Conservation (phyloP, 2,797 vertebrate genomes). For the Coccyzus lansbergi region DNA sequence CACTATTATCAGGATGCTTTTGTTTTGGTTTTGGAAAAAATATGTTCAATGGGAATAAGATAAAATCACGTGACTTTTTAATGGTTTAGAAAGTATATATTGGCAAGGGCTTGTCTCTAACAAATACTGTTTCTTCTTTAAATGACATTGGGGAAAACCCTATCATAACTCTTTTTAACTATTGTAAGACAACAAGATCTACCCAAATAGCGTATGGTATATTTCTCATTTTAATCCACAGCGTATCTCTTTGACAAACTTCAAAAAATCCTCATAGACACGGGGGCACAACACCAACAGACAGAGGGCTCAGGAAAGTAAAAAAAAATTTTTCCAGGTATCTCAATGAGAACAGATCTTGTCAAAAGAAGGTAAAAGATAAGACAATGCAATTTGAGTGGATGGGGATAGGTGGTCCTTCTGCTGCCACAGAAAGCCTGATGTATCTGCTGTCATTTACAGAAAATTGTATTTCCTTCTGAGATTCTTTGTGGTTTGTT, state of each 20-base stretch:
- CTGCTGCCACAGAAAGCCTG: not conserved
- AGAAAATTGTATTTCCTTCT: not conserved
- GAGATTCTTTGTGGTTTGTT: accelerated
- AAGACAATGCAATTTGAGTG: constrained; percentile 7
- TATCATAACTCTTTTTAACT: constrained; percentile 22
- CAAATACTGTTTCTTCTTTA: constrained; percentile 15
- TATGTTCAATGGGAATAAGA: constrained; percentile 27
- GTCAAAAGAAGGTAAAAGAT: constrained; percentile 2
- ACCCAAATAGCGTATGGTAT: constrained; percentile 10
- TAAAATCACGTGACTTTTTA: constrained; percentile 12
- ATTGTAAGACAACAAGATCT: constrained; percentile 15
- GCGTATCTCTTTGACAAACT: not conserved
- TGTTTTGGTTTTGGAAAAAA: constrained; percentile 43
- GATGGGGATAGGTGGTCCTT: not conserved
- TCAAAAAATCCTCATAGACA: constrained; percentile 3
- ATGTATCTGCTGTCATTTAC: not conserved
- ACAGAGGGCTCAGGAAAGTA: not conserved
- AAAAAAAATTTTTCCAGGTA: constrained; percentile 17
- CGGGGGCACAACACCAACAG: not conserved
- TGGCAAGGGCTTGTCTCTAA: constrained; percentile 38
- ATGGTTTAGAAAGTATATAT: constrained; percentile 21
- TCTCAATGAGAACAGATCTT: not conserved
- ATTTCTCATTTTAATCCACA: constrained; percentile 20
- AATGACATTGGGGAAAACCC: constrained; percentile 21
- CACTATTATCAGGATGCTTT: constrained; percentile 6